A percentile compares a stretch with the other conserved stretches of the same genome.
phyloP scores from a whole-genome alignment of 2,797 vertebrate genomes.

The Bothrops alternatus region DNA sequence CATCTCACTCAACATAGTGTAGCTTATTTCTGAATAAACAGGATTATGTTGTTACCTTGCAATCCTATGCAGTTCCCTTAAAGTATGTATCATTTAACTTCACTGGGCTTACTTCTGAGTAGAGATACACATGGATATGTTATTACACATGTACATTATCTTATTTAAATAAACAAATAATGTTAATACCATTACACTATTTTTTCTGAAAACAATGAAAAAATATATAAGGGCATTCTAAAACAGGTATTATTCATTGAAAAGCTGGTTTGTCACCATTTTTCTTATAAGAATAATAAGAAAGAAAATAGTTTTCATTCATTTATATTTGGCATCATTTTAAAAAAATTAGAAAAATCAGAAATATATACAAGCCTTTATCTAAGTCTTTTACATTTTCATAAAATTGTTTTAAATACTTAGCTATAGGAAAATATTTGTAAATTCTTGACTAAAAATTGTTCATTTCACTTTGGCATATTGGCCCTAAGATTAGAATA shows the following conservation, averaged over 20 bases:
- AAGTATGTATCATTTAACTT: background rate
- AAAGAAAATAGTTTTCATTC: conserved; percentile 30
- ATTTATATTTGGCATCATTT: background rate
- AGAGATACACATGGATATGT: background rate
- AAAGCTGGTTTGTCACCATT: background rate
- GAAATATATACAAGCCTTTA: conserved; percentile 47
- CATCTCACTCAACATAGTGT: background rate
- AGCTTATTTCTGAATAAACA: background rate
- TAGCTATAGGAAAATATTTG: conserved; percentile 55
- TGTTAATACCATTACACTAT: background rate
- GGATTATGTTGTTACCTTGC: background rate
- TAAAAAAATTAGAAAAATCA: background rate
- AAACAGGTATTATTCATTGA: conserved; percentile 40
- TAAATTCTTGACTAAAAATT: conserved; percentile 55
- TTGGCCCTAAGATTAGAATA: conserved; percentile 54
- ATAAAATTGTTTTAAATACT: conserved; percentile 39
- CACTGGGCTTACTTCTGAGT: background rate
- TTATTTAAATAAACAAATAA: background rate
- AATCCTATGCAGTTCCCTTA: background rate
- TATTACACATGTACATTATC: background rate
- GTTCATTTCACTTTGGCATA: conserved; percentile 60
- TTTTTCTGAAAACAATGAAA: conserved; percentile 15
- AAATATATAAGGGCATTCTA: background rate
- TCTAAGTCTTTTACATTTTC: conserved; percentile 34
- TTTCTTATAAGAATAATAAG: background rate